Evolutionary conservation across 2,797 vertebrate species (phyloP).

Genomic region (Macropus fuliginosus): DNA sequence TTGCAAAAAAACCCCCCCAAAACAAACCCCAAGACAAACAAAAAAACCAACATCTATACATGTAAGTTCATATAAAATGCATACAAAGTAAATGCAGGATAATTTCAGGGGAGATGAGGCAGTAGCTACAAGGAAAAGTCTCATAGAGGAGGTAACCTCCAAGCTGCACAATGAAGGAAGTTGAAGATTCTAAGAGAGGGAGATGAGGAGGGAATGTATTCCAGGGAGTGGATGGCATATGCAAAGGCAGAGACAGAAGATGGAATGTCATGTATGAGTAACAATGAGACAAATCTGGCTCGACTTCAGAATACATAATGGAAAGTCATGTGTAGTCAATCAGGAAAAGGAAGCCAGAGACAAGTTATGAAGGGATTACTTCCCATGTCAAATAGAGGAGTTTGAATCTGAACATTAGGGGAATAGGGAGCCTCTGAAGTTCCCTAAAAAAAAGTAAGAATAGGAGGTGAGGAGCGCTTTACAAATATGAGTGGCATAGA

Average conservation of each 20-base stretch:
- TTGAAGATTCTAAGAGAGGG: not conserved
- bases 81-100: not conserved
- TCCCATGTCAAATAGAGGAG: not conserved
- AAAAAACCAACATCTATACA: not conserved
- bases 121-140: not conserved
- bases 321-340: not conserved
- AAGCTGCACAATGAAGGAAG: not conserved
- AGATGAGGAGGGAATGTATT: not conserved
- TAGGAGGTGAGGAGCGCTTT: not conserved
- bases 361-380: not conserved
- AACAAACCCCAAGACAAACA: too few relatives aligned
- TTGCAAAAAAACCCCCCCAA: too few relatives aligned
- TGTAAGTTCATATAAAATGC: not conserved
- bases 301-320: not conserved
- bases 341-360: not conserved
- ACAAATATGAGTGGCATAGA: not conserved
- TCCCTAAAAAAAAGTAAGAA: not conserved
- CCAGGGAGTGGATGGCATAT: not conserved
- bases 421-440: not conserved
- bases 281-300: not conserved
- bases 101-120: not conserved
- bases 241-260: not conserved
- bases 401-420: not conserved
- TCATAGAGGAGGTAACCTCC: not conserved
- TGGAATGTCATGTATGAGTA: not conserved